Conservation (phyloP, 2,113 vertebrate species). For the Charina bottae region DNA sequence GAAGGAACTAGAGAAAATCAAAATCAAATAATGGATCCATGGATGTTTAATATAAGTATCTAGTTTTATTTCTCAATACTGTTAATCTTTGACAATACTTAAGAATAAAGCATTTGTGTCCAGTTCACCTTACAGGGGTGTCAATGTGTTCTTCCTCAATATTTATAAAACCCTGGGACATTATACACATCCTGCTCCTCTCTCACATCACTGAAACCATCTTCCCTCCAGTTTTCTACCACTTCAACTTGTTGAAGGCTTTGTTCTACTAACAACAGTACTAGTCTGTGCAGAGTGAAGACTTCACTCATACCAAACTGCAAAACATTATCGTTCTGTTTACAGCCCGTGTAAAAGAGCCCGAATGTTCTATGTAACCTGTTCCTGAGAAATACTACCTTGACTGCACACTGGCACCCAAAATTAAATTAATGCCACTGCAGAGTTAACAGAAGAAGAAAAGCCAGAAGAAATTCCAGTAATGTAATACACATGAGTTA, state of each 20-base stretch:
- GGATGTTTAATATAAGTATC: not conserved
- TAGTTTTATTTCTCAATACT: not conserved
- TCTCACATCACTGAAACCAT: not conserved
- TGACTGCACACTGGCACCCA: no score
- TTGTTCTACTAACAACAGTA: not conserved
- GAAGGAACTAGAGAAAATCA: not conserved
- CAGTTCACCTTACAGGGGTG: no score
- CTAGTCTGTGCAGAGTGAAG: not conserved
- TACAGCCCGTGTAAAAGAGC: not conserved
- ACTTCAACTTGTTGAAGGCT: not conserved
- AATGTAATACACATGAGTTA: no score
- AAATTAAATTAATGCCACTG: no score
- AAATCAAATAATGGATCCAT: not conserved
- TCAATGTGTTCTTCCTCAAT: not conserved
- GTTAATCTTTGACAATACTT: not conserved
- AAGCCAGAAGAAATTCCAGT: no score
- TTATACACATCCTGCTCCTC: not conserved
- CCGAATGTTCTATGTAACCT: no score
- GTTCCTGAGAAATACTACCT: no score
- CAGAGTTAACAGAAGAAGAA: no score
- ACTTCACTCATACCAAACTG: no score
- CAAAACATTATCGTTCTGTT: not conserved
- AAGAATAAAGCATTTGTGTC: no score
- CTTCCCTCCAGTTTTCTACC: not conserved
- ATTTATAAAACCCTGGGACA: not conserved